Evolutionary conservation across 2,888 invertebrate species (phyloP), one percentile per base, ranked within the genome.

Genomic region (Hyposoter didymator): DNA sequence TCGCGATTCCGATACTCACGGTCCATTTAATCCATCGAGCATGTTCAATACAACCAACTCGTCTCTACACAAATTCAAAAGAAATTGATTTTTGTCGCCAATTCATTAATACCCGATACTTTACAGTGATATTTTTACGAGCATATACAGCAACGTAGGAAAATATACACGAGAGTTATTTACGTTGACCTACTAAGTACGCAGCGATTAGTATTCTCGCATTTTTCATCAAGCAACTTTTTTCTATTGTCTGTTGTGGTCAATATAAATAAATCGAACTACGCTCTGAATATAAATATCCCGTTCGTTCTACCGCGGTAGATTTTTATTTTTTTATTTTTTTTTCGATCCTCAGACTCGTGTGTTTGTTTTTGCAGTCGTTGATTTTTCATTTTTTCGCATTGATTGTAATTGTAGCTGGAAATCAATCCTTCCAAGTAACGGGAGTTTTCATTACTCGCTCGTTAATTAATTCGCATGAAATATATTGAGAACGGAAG

Each of bases 111-210:
- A 47, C 28, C 47, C 8, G 47, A 69, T 69, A 28, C 7, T 17
- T 3, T 3, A 47, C 28, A 32, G 39, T 52, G 39, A 39, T 72
- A 35, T 72, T 72, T 72, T 35, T 17, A 32, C 47, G 7, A 55
- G 52, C 14, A n/a, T 12, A n/a, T 12, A 28, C 28, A 66, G 43
- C 49, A 19, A 39, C 2, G 43, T 59, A 4, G 28, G 8, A 62
- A 74, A 74, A 69, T 22, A 67, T 22, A 8, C 14, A 8, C 14
- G 7, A 7, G 14, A 28, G 12, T 4, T 22, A 81, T 52, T 74
- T 17, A 19, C 22, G 49, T 59, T 74, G 74, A 35, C 67, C 67
- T 32, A 47, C 14, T 67, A 81, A 67, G 55, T 49, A 39, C 14
- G 0, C 0, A 49, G 5, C 17, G 35, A 35, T 49, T 62, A 7